Base-by-base conservation (phyloP, 2,888 invertebrate genomes). In the Watsonalla binaria region DNA sequence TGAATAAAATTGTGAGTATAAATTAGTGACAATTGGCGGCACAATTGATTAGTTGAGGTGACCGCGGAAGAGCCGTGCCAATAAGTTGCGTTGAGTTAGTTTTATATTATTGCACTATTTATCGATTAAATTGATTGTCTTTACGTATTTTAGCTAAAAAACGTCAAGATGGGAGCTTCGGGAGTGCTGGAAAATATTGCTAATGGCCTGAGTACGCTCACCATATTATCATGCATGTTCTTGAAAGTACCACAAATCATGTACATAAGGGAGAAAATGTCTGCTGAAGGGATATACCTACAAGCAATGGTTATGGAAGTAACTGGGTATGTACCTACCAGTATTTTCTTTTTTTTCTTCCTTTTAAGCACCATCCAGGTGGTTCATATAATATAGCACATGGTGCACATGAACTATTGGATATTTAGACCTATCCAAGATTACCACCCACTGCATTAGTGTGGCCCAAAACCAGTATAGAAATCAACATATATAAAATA, bases 221-320 rank as follows among this genome's bases (percentile, higher is more conserved):
- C 96, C 0, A 95, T 97, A 60, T 78, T 93, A 47, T 93, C 95
- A 72, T 96, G 96, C 75, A 88, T 96, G 52, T 92, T 96, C 62
- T 86, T 95, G 63, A 97, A 97, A 91, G 92, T 97, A 51, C 97
- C 97, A 0, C 97, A 97, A 88, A 96, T 97, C 58, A 79, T 93
- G 60, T 93, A 93, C 54, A 88, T 97, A 52, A 72, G 92, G 6
- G 86, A 92, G 60, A 91, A 92, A 51, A 91, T 94, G 78, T 94
- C 94, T 52, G 93, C 95, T 0, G 91, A 92, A 65, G 96, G 96
- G 54, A 92, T 96, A 56, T 94, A 93, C 68, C 70, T 94, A 46
- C 82, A 92, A 62, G 93, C 94, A 35, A 84, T 95, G 64, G 65
- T 94, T 33, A 89, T 95, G 89, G 95, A 95, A 82, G 83, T 95